Conservation (phyloP, 2,888 invertebrate genomes). For the Apantesis nais region DNA sequence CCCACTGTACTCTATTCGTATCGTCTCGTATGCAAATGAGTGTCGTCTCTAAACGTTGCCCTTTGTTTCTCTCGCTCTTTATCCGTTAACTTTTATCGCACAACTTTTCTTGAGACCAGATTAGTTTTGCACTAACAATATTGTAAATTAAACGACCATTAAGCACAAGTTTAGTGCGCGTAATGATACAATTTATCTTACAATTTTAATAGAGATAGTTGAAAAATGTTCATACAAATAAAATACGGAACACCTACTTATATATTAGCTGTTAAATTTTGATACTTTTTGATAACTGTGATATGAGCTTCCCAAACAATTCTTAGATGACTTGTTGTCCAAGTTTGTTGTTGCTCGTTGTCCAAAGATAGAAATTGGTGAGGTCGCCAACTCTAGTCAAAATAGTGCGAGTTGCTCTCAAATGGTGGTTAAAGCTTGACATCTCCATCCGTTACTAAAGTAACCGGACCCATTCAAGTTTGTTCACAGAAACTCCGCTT, state of each 20-base stretch:
- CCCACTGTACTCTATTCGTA: constrained; percentile 54
- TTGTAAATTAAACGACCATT: constrained; percentile 66
- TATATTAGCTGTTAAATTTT: not conserved
- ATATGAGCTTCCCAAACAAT: not conserved
- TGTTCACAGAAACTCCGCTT: constrained; percentile 75
- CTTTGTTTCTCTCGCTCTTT: constrained; percentile 64
- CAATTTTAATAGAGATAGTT: constrained; percentile 50
- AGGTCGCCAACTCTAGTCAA: constrained; percentile 63
- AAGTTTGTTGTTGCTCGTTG: too few species aligned
- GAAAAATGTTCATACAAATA: constrained; percentile 45
- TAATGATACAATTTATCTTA: constrained; percentile 64
- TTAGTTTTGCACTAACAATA: constrained; percentile 73
- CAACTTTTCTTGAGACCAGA: constrained; percentile 69
- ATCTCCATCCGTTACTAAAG: constrained; percentile 83
- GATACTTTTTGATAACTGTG: not conserved
- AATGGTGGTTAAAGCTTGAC: constrained; percentile 75
- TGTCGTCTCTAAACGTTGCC: constrained; percentile 65
- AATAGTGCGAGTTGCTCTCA: constrained; percentile 74
- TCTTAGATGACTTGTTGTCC: not conserved
- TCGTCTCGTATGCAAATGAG: constrained; percentile 69
- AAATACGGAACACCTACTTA: constrained; percentile 16
- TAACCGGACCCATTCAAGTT: constrained; percentile 77
- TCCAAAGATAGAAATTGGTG: too few species aligned
- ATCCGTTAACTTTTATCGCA: constrained; percentile 67
- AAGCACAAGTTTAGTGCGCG: constrained; percentile 56